Base-by-base conservation (phyloP, 2,113 vertebrate species). In the Nettapus auritus region DNA sequence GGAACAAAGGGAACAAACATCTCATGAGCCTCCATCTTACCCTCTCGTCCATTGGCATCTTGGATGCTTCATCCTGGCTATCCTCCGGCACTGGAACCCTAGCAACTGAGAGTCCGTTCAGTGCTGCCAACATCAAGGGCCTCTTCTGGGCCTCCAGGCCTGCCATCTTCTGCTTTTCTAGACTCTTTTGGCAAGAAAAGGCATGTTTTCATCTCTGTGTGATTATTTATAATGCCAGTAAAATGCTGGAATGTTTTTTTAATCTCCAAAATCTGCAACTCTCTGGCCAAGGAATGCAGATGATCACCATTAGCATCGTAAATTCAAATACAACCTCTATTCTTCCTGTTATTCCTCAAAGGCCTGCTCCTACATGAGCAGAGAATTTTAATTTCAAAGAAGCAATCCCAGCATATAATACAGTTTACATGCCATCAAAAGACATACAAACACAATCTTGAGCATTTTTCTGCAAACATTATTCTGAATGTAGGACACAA, bases 121-220 rank as follows among this genome's bases (percentile, higher is more conserved):
- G 94, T 6, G 99, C 98, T 52, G 99, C 99, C 98, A 99, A 98
- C 99, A 99, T 99, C 97, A 99, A 98, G 36, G 99, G 99, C 89
- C 99, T 98, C 98, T 99, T 99, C 98, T 99, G 98, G 25, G 98
- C 99, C 98, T 99, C 99, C 98, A 99, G 98, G 88, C 98, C 97
- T 31, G 98, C 99, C 98, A 99, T 99, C 98, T 99, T 99, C 98
- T 99, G 99, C 96, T 99, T 99, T 96, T 99, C 99, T 97, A 99
- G 98, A 96, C 99, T 99, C 99, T 99, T 98, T 98, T 82, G 98
- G 97, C 96, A 99, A 98, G 98, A 99, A 98, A 99, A 97, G 97
- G 98, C 97, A 98, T 86, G 94, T 98, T 98, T 98, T 98, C 97
- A 97, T 97, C 97, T 97, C 93, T 84, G 95, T 96, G 96, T 97